These are phyloP conservation scores for Drosophila busckii DNA, from an alignment of 1,140 invertebrate species.

Conservation along the genomic window DNA sequence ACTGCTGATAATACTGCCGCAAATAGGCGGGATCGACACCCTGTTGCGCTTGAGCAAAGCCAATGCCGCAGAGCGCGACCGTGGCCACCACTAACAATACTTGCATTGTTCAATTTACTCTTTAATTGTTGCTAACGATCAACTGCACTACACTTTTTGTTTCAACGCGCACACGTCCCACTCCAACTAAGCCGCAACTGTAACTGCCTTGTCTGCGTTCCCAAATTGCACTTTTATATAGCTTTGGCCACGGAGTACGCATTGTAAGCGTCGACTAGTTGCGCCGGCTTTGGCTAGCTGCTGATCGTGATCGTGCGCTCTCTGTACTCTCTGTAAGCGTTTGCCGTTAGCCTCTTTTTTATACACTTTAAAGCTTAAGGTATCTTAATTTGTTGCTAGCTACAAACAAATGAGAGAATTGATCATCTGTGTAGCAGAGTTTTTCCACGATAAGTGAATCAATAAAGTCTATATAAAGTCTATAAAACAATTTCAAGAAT, in stretches of 20 bases:
- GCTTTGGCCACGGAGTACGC: slow-evolving; percentile 5
- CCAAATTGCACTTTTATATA: slow-evolving; percentile 77
- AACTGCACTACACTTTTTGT: slow-evolving; percentile 23
- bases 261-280: slow-evolving; percentile 19
- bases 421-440: too few relatives aligned
- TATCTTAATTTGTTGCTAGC: too few relatives aligned
- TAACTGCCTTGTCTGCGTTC: slow-evolving; percentile 58
- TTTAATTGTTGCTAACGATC: slow-evolving; percentile 6
- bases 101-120: slow-evolving; percentile 40
- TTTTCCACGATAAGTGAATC: too few relatives aligned
- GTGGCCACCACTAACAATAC: slow-evolving; percentile 61
- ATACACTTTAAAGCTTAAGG: too few relatives aligned
- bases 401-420: too few relatives aligned
- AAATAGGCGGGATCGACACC: slow-evolving; percentile 77
- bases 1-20: slow-evolving; percentile 74
- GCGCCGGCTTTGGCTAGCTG: slow-evolving; percentile 14
- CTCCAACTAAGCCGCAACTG: slow-evolving; percentile 53
- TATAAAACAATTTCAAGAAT: too few relatives aligned
- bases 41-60: slow-evolving; percentile 50
- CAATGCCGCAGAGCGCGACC: slow-evolving; percentile 47
- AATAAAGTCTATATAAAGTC: too few relatives aligned
- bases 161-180: slow-evolving; percentile 48
- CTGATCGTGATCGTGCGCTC: not conserved
- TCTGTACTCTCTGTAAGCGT: slow-evolving; percentile 9
- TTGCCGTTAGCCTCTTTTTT: slow-evolving; percentile 47